These are phyloP conservation scores for Chauna torquata DNA, from an alignment of 2,113 vertebrate species.

Conservation along the genomic window DNA sequence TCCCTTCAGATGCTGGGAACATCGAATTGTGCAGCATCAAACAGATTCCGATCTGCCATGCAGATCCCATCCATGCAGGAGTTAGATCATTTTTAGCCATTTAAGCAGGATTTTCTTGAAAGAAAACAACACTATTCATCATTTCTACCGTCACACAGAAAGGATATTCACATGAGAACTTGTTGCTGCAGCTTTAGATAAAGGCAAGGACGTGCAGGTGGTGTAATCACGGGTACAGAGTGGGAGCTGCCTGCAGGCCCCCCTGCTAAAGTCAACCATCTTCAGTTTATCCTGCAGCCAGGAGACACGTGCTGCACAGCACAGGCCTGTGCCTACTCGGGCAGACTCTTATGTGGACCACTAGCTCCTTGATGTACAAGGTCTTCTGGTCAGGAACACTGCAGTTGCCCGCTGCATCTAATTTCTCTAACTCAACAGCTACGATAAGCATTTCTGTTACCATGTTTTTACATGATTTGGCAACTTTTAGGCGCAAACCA, in stretches of 20 bases:
- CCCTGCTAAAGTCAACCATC: fast-evolving
- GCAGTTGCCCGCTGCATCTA: neutral
- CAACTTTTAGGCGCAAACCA: neutral
- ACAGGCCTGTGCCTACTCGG: fast-evolving
- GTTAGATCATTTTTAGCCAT: neutral
- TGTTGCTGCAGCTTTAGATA: neutral
- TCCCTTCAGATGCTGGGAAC: neutral
- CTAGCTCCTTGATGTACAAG: neutral
- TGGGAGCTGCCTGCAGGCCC: neutral
- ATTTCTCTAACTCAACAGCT: neutral
- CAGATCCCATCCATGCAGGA: neutral
- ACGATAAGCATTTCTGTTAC: neutral
- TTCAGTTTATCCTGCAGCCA: neutral
- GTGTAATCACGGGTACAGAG: fast-evolving
- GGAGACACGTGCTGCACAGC: neutral
- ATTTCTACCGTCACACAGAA: neutral
- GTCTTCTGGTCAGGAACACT: neutral
- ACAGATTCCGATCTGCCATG: neutral
- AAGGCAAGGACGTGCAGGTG: neutral
- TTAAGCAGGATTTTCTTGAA: neutral
- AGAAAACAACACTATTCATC: neutral
- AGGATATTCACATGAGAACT: neutral
- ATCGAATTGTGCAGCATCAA: neutral
- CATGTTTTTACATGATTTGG: neutral
- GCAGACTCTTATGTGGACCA: neutral